A percentile compares a stretch with the other conserved stretches of the same genome.
Conservation (phyloP, 2,888 invertebrate species). For the Megamerina dolium region DNA sequence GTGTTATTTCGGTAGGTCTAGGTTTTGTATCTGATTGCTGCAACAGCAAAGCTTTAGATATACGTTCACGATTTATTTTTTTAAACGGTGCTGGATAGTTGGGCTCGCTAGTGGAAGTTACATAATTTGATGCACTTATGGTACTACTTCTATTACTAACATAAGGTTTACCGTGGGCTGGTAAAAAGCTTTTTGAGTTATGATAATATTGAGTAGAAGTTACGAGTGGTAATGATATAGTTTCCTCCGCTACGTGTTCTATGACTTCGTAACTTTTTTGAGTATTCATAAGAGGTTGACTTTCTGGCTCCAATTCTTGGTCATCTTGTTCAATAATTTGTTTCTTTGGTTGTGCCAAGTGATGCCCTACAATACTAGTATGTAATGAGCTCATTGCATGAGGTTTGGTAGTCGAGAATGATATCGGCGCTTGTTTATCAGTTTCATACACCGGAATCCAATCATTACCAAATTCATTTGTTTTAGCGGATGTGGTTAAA, state of each 20-base stretch:
- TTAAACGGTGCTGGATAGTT: too few species aligned
- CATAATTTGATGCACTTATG: too few species aligned
- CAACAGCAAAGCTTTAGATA: too few species aligned
- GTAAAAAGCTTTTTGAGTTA: too few species aligned
- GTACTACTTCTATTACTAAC: too few species aligned
- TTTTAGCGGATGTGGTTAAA: conserved; percentile 32
- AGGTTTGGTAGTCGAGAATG: conserved; percentile 27
- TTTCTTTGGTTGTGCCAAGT: conserved; percentile 35
- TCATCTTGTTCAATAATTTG: conserved; percentile 5
- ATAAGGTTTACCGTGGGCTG: too few species aligned
- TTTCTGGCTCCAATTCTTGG: conserved; percentile 25
- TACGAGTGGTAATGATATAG: conserved; percentile 23
- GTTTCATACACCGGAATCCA: conserved; percentile 40
- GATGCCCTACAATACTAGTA: conserved; percentile 31
- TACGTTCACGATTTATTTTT: too few species aligned
- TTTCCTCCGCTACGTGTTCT: conserved; percentile 40
- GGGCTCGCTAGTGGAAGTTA: too few species aligned
- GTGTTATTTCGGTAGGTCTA: too few species aligned
- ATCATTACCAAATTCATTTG: conserved; percentile 35
- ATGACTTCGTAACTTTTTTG: conserved; percentile 39
- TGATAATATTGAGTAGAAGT: too few species aligned
- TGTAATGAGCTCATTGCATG: conserved; percentile 35
- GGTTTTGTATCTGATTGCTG: too few species aligned
- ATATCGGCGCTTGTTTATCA: conserved; percentile 16
- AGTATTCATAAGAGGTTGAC: too few species aligned